Conservation (phyloP, 2,113 vertebrate genomes). For the Aramus guarauna region DNA sequence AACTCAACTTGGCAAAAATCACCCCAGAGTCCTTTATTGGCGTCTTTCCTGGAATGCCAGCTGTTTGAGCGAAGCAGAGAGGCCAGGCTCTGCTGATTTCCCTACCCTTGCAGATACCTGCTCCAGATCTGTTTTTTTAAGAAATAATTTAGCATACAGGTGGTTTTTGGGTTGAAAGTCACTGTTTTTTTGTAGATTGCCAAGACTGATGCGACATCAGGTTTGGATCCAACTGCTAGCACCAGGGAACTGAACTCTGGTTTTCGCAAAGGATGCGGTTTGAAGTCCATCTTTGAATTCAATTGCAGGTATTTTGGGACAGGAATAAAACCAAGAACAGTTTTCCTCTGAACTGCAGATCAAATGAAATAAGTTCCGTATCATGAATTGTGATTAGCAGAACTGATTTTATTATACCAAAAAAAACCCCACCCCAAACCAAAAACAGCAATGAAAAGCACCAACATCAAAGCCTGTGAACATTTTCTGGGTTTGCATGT, state of each 20-base stretch:
- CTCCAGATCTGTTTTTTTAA: conserved; percentile 29
- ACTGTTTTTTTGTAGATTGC: neutral
- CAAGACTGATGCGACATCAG: neutral
- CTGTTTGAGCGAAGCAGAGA: conserved; percentile 21
- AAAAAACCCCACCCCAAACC: neutral
- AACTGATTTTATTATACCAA: neutral
- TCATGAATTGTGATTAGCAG: neutral
- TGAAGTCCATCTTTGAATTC: neutral
- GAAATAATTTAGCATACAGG: conserved; percentile 42
- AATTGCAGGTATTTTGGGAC: neutral
- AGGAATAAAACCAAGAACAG: neutral
- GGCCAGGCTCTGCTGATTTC: conserved; percentile 3
- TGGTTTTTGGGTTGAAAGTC: conserved; percentile 23
- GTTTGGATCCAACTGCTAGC: neutral
- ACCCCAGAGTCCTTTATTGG: conserved; percentile 19
- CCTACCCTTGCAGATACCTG: conserved; percentile 42
- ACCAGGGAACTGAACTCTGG: neutral
- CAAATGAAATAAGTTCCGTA: neutral
- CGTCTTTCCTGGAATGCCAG: conserved; percentile 60
- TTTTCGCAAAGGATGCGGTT: neutral
- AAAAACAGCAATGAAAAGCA: neutral
- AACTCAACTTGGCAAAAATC: conserved; percentile 29
- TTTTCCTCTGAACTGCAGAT: conserved; percentile 10
- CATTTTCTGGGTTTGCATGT: neutral
- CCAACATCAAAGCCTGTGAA: neutral